Conservation (phyloP, 2,797 vertebrate genomes). For the Sphaeramia orbicularis region DNA sequence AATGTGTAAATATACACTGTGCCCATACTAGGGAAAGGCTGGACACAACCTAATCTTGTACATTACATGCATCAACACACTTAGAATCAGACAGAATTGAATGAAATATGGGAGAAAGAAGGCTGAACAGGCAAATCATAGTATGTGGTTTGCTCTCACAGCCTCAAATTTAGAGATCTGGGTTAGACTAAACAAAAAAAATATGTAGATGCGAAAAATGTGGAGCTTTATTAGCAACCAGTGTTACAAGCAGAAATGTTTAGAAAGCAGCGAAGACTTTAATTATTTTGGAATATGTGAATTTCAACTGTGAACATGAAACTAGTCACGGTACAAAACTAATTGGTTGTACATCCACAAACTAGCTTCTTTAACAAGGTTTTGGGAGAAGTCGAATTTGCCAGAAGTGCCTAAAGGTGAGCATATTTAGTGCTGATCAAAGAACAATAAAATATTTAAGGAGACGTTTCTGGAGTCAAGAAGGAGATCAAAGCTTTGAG, state of each 20-base stretch:
- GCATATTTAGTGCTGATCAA: constrained; percentile 17
- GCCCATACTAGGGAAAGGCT: constrained; percentile 1
- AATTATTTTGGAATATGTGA: constrained; percentile 2
- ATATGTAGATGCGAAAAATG: neutral
- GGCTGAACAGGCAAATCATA: neutral
- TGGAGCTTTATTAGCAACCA: neutral
- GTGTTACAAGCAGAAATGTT: constrained; percentile 9
- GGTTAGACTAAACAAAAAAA: neutral
- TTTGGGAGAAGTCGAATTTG: constrained; percentile 7
- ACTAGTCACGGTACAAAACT: neutral
- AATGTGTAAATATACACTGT: neutral
- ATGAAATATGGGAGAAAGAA: neutral
- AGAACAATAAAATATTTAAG: constrained; percentile 26
- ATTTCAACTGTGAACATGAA: constrained; percentile 7
- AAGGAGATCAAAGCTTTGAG: constrained; percentile 12
- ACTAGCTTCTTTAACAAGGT: constrained; percentile 6
- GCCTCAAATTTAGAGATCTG: neutral
- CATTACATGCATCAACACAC: constrained; percentile 7
- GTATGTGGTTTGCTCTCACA: neutral
- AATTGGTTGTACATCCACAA: neutral
- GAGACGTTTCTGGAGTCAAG: constrained; percentile 14
- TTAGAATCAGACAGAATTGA: constrained; percentile 7
- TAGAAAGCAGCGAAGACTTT: constrained; percentile 6
- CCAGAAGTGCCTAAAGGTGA: constrained; percentile 10
- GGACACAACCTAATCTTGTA: constrained; percentile 19